Conservation (phyloP, 2,888 invertebrate genomes). For the Patella caerulea region DNA sequence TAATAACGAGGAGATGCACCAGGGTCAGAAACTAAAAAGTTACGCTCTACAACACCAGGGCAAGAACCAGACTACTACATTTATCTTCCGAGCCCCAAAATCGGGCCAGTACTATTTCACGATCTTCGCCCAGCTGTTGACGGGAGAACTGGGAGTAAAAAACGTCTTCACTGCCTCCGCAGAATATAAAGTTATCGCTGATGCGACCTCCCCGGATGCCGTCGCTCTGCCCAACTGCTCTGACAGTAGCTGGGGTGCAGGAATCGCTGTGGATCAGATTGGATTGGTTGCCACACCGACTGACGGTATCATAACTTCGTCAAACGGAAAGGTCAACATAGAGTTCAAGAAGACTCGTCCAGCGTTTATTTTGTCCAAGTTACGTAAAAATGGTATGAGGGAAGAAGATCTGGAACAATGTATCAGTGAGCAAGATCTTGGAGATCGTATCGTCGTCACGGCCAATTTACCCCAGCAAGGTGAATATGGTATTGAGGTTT, state of each 20-base stretch:
- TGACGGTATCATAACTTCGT: constrained; percentile 51
- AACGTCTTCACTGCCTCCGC: constrained; percentile 71
- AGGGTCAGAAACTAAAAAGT: constrained; percentile 67
- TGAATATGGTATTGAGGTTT: constrained; percentile 71
- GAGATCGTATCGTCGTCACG: constrained; percentile 58
- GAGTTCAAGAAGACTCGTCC: constrained; percentile 85
- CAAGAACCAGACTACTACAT: constrained; percentile 65
- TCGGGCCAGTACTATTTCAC: constrained; percentile 70
- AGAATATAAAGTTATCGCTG: constrained; percentile 70
- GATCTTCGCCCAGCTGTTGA: constrained; percentile 69
- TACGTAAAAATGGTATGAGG: constrained; percentile 66
- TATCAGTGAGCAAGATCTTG: constrained; percentile 62
- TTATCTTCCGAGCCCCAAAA: constrained; percentile 66
- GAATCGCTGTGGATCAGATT: constrained; percentile 68
- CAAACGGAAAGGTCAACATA: constrained; percentile 58
- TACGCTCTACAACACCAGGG: constrained; percentile 69
- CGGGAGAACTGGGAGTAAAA: constrained; percentile 68
- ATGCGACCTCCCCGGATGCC: constrained; percentile 63
- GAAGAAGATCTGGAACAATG: constrained; percentile 66
- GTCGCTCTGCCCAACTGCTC: constrained; percentile 68
- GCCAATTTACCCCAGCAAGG: constrained; percentile 65
- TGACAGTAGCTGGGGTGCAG: constrained; percentile 71
- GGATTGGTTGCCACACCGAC: constrained; percentile 66
- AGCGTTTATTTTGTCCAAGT: constrained; percentile 74
- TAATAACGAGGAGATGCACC: constrained; percentile 62